These are phyloP conservation scores for Taurulus bubalis DNA, from an alignment of 2,113 vertebrate genomes.

Conservation along the genomic window DNA sequence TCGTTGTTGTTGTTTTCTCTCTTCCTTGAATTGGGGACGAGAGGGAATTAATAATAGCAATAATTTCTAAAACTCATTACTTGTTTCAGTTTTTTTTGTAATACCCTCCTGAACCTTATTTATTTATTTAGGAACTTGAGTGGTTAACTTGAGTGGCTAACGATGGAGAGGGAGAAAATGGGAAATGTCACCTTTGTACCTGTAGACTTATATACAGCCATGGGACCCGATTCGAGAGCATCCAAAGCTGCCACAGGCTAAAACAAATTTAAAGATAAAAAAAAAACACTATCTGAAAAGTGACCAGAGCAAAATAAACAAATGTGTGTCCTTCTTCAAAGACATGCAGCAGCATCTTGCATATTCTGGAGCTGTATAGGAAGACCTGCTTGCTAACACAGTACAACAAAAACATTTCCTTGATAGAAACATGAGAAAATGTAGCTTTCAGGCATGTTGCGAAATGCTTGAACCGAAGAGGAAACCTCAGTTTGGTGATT, in stretches of 20 bases:
- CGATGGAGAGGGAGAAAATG: too few relatives aligned
- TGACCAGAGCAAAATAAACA: not conserved
- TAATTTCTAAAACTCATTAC: too few relatives aligned
- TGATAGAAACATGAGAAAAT: not conserved
- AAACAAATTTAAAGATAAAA: not conserved
- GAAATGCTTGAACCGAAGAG: not conserved
- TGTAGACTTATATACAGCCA: not conserved
- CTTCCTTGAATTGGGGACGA: too few relatives aligned
- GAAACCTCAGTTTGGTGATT: not conserved
- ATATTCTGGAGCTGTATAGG: not conserved
- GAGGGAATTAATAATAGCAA: too few relatives aligned
- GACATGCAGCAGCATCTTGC: not conserved
- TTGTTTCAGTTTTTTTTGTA: too few relatives aligned
- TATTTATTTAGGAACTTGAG: too few relatives aligned
- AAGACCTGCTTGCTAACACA: not conserved
- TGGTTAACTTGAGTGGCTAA: too few relatives aligned
- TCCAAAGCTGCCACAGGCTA: not conserved
- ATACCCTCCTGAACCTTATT: too few relatives aligned
- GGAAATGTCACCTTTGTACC: conserved; percentile 27
- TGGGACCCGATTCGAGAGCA: not conserved
- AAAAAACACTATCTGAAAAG: not conserved
- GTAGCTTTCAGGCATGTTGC: not conserved
- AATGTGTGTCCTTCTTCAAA: not conserved
- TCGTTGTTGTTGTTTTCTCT: too few relatives aligned
- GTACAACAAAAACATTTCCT: not conserved